Base-by-base conservation (phyloP, 1,140 invertebrate species). In the Ericerus pela region DNA sequence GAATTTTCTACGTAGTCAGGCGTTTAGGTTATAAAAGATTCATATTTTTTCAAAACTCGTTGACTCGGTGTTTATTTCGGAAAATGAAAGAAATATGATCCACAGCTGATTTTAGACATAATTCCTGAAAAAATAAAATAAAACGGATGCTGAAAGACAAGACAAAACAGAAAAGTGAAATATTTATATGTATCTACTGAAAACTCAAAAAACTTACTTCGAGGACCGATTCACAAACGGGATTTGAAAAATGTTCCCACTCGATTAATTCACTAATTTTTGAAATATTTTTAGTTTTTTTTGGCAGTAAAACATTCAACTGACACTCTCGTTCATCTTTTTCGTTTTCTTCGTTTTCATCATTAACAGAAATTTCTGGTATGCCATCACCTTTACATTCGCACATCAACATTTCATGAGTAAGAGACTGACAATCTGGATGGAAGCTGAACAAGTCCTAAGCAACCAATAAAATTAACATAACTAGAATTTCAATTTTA, bases 221-320 rank as follows among this genome's bases (percentile, higher is more conserved):
- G 37, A 60, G 43, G 29, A 60, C 3, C 55, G 33, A 51, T 12
- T 33, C 27, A 8, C 30, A 30, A 33, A 60, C 56, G 24, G 56
- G 53, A 14, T 27, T 24, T 12, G 51, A 43, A 60, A 64, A 57
- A 54, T 66, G 65, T 55, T 65, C 60, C 65, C 65, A 66, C 20
- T 62, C 57, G 47, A 63, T 61, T 20, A 66, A 33, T 51, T 65
- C 60, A 59, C 65, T 65, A 47, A 64, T 63, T 43, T 61, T 55
- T 20, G 29, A 12, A 10, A 30, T 16, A 18, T 28, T 12, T 56
- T 57, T 56, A 12, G 60, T 52, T 20, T 27, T 56, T 4, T 22
- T 26, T 22, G 16, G 18, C 11, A 41, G 18, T 43, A 58, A 29
- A 6, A 60, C 30, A 37, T 22, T 20, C 12, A 57, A 29, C 41